Conservation (phyloP, 2,888 invertebrate genomes). For the Caenorhabditis doughertyi region DNA sequence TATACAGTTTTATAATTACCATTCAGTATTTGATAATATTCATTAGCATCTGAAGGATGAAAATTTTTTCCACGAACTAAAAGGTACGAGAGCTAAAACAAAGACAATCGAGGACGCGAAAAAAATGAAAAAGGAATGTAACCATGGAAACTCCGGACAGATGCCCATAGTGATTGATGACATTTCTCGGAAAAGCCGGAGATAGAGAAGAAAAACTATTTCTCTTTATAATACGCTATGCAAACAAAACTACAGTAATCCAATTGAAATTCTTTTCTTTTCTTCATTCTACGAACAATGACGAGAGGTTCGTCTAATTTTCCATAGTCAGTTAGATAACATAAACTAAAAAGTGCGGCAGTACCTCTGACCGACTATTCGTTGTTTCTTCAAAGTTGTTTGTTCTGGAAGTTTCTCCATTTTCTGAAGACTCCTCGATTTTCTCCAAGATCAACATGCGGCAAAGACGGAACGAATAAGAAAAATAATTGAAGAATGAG, state of each 20-base stretch:
- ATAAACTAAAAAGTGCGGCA: too few relatives aligned
- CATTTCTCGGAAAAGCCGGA: too few relatives aligned
- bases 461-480: conserved; percentile 12
- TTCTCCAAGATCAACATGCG: conserved; percentile 28
- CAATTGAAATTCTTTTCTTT: too few relatives aligned
- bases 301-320: background rate
- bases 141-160: conserved; percentile 28
- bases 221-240: too few relatives aligned
- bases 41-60: too few relatives aligned
- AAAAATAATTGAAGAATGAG: conserved; percentile 5
- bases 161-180: conserved; percentile 12
- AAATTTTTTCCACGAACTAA: too few relatives aligned
- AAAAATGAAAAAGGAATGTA: background rate
- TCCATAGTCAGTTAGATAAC: background rate
- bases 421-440: background rate
- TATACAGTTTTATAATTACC: too few relatives aligned
- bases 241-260: background rate
- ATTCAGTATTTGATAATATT: too few relatives aligned
- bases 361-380: conserved; percentile 3
- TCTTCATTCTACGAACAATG: too few relatives aligned
- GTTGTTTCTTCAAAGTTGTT: background rate
- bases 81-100: too few relatives aligned
- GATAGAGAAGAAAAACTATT: background rate
- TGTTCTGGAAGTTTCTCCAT: background rate
- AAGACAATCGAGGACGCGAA: background rate